Base-by-base conservation (phyloP, 2,797 vertebrate genomes). In the Hoplostethus atlanticus region DNA sequence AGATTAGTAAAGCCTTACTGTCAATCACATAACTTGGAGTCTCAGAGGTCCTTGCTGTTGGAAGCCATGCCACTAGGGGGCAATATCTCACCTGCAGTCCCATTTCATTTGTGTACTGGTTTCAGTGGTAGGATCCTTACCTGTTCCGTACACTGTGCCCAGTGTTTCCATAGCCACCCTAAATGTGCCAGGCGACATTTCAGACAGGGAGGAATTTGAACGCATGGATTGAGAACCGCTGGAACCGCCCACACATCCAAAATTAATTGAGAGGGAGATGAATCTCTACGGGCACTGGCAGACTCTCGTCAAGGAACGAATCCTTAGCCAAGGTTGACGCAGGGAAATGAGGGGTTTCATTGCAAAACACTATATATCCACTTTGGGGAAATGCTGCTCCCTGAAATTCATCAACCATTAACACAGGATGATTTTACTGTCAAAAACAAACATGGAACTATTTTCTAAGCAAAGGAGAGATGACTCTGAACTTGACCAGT, bases 41-140 rank as follows among this genome's bases (percentile, higher is more conserved):
- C n/a, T 54, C 3, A 6, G n/a, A 62, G 8, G 10, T 17, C 50
- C 12, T 16, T 82, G 84, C 58, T 74, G 67, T 84, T 63, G 21
- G 16, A 2, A 46, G 63, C 60, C n/a, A 15, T 5, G 17, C 88
- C 94, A 93, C 87, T 84, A 91, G 94, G 88, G 92, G 92, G 92
- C 91, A 93, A 61, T 91, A 79, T 88, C 84, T 89, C 70, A 90
- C 86, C 81, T 91, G 76, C 63, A 51, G 64, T 68, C 42, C 57
- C 6, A 1, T 12, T 64, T 46, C 8, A 15, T 61, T 34, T 42
- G n/a, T 48, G 42, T 36, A 77, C 67, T 75, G 78, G 57, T 80
- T 81, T 77, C 62, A 76, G 47, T 68, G 64, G 46, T 55, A 9
- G 76, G 57, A 55, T 90, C 66, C 42, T 57, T 21, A 34, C 13